These are phyloP conservation scores for Pseudorhiza aurosa DNA, from an alignment of 30 jellyfish, hydroid and myxozoan species.

Conservation along the genomic window DNA sequence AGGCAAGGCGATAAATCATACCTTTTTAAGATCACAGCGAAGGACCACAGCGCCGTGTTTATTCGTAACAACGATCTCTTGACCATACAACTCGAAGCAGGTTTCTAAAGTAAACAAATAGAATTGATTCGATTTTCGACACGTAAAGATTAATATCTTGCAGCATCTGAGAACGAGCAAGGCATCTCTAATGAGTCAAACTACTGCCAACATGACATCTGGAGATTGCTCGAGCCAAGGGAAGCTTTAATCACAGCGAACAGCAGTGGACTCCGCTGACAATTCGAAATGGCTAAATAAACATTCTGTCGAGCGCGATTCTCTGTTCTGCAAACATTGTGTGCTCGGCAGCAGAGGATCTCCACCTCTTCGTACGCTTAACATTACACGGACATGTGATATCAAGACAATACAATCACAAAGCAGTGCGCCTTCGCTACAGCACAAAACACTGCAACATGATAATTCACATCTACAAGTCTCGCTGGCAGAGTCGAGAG, in stretches of 20 bases:
- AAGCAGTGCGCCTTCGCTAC: conserved; percentile 25
- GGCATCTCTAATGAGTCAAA: no score
- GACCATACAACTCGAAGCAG: neutral
- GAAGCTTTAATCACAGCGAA: neutral
- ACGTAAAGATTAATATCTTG: neutral
- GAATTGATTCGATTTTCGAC: neutral
- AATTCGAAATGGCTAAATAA: neutral
- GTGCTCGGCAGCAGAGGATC: neutral
- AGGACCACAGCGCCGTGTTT: no score
- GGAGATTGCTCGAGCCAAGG: neutral
- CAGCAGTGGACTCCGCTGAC: conserved; percentile 3
- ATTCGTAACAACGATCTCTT: neutral
- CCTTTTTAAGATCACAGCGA: no score
- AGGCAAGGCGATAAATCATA: no score
- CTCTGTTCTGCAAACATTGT: neutral
- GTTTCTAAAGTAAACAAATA: neutral
- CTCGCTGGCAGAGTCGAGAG: no score
- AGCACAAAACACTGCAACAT: neutral
- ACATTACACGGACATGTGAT: conserved; percentile 1
- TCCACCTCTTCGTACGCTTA: neutral
- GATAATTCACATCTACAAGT: no score
- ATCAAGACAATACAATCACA: conserved; percentile 5
- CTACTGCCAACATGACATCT: conserved; percentile 4
- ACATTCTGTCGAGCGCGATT: neutral
- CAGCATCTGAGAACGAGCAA: no score